Base-by-base conservation (phyloP, 2,888 invertebrate genomes). In the Psylliodes chrysocephalus region DNA sequence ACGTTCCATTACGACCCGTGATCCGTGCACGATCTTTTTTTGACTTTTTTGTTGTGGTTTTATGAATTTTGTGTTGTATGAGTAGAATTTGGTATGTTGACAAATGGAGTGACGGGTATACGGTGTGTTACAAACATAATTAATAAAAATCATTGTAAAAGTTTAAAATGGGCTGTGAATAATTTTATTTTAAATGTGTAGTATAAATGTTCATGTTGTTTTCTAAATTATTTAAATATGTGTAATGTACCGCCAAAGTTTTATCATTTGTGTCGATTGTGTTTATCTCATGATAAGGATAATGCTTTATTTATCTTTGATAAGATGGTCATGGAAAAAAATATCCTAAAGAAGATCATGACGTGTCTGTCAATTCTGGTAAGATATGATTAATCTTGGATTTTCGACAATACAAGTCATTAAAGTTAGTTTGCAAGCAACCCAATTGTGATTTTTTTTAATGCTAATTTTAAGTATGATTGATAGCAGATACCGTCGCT, bases 201-300 rank as follows among this genome's bases (percentile, higher is more conserved):
- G 77, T 77, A 77, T 78, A 76, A 77, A 74, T 73, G 75, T 77
- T 76, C 78, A 77, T 81, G 78, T 79, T 80, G n/a, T 78, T 77
- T 79, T 81, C 77, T 75, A 71, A 73, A 75, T 73, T 74, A 76
- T 75, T 76, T 77, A 90, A 91, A 90, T 89, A 93, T 93, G 93
- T 92, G 91, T 90, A 79, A 78, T 80, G 91, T 93, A 89, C 93
- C 93, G 89, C 90, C 90, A 88, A 93, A 93, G 89, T 93, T 92
- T 88, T 92, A 92, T 88, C 92, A 92, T 89, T 90, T 94, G 87
- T 93, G 93, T 91, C 92, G 93, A 87, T 91, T 94, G 89, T 94
- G 93, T 90, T 91, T 94, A 89, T 92, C 92, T 86, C 77, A 77
- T 75, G 81, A 81, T 77, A 78, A 79, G 70, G 88, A 88, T 84